Evolutionary conservation across 2,113 vertebrate species (phyloP).

Genomic region (Gracilinanus agilis): DNA sequence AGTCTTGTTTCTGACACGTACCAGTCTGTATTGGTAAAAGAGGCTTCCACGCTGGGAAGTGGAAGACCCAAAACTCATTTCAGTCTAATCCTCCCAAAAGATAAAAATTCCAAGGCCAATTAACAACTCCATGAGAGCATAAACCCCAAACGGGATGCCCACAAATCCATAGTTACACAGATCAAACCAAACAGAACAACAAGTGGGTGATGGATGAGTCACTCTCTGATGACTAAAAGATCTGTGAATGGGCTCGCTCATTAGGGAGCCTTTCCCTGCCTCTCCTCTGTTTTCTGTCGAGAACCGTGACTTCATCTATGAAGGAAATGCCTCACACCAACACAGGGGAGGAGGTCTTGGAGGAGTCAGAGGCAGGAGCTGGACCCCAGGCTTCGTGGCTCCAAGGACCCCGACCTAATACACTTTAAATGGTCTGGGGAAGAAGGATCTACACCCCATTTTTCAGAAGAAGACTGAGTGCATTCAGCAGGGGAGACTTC

Average conservation of each 20-base stretch:
- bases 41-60: neutral
- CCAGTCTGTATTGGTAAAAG: neutral
- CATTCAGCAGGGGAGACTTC: neutral
- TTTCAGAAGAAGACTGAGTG: neutral
- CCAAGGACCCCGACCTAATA: no score
- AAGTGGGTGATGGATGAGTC: neutral
- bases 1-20: neutral
- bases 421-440: neutral
- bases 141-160: neutral
- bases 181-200: neutral
- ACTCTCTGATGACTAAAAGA: neutral
- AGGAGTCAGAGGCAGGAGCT: no score
- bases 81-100: neutral
- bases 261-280: no score
- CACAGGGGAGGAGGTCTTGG: neutral
- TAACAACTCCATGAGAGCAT: neutral
- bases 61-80: neutral
- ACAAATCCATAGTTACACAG: neutral
- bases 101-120: neutral
- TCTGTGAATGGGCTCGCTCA: neutral
- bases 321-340: neutral
- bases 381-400: no score
- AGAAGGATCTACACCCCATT: neutral
- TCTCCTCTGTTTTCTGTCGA: no score
- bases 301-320: neutral